Evolutionary conservation across 2,113 vertebrate genomes (phyloP).

Genomic region (Chinchilla lanigera): DNA sequence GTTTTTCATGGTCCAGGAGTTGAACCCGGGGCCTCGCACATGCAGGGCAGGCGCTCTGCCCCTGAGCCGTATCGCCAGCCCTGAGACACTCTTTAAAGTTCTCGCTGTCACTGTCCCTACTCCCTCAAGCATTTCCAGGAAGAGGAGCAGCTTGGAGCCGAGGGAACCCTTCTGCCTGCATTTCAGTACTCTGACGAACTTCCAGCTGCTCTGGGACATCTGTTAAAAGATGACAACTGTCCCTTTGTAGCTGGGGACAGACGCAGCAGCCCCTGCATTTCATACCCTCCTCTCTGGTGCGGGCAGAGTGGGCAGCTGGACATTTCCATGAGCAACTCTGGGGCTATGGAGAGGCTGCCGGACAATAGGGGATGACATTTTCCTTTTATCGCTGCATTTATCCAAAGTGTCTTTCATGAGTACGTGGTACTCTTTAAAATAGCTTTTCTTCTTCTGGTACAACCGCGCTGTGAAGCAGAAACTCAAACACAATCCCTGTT

Average conservation of each 20-base stretch:
- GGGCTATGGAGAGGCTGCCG: neutral
- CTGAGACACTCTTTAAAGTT: too few species aligned
- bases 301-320: neutral
- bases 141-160: neutral
- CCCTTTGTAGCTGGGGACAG: neutral
- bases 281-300: neutral
- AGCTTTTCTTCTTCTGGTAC: constrained; percentile 9
- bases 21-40: neutral
- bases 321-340: neutral
- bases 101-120: accelerated
- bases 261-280: neutral
- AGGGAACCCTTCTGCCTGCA: neutral
- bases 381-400: neutral
- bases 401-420: neutral
- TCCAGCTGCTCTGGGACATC: neutral
- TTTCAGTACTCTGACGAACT: neutral
- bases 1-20: neutral
- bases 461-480: constrained; percentile 16
- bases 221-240: neutral
- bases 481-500: neutral
- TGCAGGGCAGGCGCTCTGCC: neutral
- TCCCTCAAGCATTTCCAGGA: neutral
- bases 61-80: neutral
- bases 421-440: neutral
- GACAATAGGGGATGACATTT: neutral